Evolutionary conservation across 2,888 invertebrate genomes (phyloP).

Genomic region (Drosophila koepferae): DNA sequence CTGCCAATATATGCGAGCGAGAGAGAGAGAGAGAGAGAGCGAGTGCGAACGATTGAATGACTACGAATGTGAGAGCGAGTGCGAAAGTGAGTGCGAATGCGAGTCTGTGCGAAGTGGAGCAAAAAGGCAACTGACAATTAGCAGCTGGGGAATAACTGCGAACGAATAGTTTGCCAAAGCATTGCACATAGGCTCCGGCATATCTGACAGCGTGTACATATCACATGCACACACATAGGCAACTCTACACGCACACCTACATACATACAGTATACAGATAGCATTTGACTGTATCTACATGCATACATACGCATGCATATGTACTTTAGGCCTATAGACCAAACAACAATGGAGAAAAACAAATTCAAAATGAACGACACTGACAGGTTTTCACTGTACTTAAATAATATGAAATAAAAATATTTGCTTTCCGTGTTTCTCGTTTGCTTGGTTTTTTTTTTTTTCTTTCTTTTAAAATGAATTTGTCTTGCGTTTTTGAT

Average conservation of each 20-base stretch:
- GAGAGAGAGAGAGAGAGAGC: constrained; percentile 2
- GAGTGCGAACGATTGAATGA: neutral
- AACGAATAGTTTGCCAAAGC: constrained; percentile 60
- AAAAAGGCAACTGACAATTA: constrained; percentile 55
- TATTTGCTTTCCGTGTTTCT: constrained; percentile 37
- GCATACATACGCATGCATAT: constrained; percentile 6
- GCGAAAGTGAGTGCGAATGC: constrained; percentile 1
- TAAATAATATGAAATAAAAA: constrained; percentile 49
- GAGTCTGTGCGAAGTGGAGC: constrained; percentile 49
- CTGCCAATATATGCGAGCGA: constrained; percentile 11
- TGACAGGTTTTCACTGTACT: constrained; percentile 66
- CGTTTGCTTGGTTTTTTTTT: constrained; percentile 20
- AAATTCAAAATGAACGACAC: constrained; percentile 62
- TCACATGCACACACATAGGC: constrained; percentile 11
- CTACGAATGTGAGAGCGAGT: neutral
- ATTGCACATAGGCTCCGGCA: constrained; percentile 57
- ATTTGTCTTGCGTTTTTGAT: constrained; percentile 54
- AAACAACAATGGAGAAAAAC: constrained; percentile 44
- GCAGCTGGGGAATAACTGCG: constrained; percentile 43
- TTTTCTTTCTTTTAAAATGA: constrained; percentile 29
- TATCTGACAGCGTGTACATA: constrained; percentile 45
- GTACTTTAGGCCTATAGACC: constrained; percentile 48
- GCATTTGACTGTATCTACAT: constrained; percentile 33
- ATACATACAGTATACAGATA: constrained; percentile 26
- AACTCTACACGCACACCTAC: constrained; percentile 25